A percentile compares a stretch with the other conserved stretches of the same genome.
Conservation (phyloP, 2,797 vertebrate genomes). For the Odontamblyopus rebecca region DNA sequence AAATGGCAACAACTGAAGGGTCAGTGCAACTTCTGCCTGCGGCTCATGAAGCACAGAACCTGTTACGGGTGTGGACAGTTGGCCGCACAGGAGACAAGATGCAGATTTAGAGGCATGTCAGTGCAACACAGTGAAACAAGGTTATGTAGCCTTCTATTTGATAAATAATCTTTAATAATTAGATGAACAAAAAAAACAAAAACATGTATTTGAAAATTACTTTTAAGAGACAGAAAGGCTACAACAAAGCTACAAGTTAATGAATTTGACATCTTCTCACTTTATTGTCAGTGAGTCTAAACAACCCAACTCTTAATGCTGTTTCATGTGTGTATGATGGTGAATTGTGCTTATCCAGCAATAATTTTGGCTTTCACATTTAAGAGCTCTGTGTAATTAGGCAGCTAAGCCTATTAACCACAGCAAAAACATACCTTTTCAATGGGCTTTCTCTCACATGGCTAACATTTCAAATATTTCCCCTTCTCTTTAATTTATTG, state of each 20-base stretch:
- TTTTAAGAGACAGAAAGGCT: background rate
- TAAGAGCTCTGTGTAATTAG: too few species aligned
- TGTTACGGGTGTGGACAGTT: too few species aligned
- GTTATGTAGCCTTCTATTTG: too few species aligned
- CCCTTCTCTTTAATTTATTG: background rate
- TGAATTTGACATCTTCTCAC: background rate
- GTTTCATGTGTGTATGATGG: background rate
- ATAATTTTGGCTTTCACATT: conserved; percentile 15
- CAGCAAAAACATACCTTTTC: too few species aligned
- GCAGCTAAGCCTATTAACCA: too few species aligned
- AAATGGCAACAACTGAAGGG: too few species aligned
- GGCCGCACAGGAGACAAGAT: too few species aligned
- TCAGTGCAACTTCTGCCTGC: too few species aligned
- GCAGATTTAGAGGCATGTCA: too few species aligned
- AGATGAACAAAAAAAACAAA: background rate
- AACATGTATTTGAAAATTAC: background rate
- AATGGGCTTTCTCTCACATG: background rate
- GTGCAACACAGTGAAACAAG: too few species aligned
- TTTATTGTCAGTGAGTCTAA: background rate
- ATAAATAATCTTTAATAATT: background rate
- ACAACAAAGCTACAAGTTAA: background rate
- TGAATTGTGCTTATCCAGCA: background rate
- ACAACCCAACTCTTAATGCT: background rate
- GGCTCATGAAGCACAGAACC: too few species aligned
- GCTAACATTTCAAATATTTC: background rate